A percentile compares a stretch with the other conserved stretches of the same genome.
These are phyloP conservation scores for Dendrocopos noguchii DNA, from an alignment of 2,113 vertebrate genomes.

Conservation along the genomic window DNA sequence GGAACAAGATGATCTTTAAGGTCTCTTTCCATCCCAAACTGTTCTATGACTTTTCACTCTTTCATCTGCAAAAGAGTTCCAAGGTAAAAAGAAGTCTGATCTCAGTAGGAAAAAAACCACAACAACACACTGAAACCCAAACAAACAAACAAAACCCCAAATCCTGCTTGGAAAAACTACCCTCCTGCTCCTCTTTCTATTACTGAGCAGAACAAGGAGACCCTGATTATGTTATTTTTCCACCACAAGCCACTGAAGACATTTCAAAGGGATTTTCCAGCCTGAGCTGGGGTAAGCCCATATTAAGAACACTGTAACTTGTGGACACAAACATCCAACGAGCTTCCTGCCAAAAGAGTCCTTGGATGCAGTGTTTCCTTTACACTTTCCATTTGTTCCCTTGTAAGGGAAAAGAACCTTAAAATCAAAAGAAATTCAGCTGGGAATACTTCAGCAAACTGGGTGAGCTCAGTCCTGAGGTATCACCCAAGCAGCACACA, in stretches of 20 bases:
- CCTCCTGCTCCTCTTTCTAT: not conserved
- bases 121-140: not conserved
- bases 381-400: not conserved
- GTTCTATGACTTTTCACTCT: not conserved
- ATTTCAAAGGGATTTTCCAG: not conserved
- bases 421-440: not conserved
- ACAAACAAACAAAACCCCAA: not conserved
- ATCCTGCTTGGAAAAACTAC: not conserved
- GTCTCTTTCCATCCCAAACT: too few relatives aligned
- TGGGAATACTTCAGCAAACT: not conserved
- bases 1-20: too few relatives aligned
- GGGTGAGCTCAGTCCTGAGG: not conserved
- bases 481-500: not conserved
- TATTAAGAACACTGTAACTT: not conserved
- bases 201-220: not conserved
- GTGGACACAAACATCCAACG: not conserved
- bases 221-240: not conserved
- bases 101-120: not conserved
- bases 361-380: not conserved
- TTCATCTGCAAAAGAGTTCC: not conserved
- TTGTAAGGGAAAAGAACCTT: slow-evolving; percentile 41
- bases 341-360: not conserved
- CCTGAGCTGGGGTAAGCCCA: not conserved
- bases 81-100: not conserved
- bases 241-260: not conserved